Conservation (phyloP, 2,888 invertebrate genomes). For the Portevinia maculata region DNA sequence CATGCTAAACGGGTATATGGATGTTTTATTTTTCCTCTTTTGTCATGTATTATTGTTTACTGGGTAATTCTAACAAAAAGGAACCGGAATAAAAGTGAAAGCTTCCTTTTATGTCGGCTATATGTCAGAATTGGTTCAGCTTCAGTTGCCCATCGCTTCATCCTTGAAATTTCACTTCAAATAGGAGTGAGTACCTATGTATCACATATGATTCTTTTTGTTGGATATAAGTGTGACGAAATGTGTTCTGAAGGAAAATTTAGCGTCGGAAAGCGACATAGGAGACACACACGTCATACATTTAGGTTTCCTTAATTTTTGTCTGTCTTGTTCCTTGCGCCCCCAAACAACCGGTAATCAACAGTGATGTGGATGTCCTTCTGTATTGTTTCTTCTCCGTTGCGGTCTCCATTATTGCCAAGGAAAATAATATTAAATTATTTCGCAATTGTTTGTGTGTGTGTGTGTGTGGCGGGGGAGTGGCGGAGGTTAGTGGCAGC, state of each 20-base stretch:
- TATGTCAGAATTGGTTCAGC: constrained; percentile 71
- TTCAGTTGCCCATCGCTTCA: constrained; percentile 50
- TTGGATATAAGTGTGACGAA: constrained; percentile 39
- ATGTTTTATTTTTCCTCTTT: constrained; percentile 1
- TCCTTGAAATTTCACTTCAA: constrained; percentile 21
- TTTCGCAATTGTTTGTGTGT: constrained; percentile 36
- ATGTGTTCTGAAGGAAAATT: constrained; percentile 58
- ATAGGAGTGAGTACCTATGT: no score
- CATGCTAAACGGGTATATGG: constrained; percentile 13
- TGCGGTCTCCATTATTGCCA: constrained; percentile 27
- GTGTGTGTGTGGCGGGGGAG: constrained; percentile 3
- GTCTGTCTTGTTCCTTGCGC: neutral
- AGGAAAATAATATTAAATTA: constrained; percentile 65
- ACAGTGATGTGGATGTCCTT: constrained; percentile 70
- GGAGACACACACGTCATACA: constrained; percentile 57
- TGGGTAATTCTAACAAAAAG: constrained; percentile 52
- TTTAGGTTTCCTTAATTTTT: constrained; percentile 37
- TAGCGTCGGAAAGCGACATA: constrained; percentile 36
- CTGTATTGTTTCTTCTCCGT: constrained; percentile 11
- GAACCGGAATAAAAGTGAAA: constrained; percentile 55
- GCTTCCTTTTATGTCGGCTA: constrained; percentile 61
- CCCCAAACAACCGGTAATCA: constrained; percentile 49
- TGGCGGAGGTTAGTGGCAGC: constrained; percentile 53
- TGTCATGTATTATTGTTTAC: constrained; percentile 47
- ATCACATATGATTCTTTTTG: constrained; percentile 43